Conservation (phyloP, 2,797 vertebrate species). For the Adelosebastes latens region DNA sequence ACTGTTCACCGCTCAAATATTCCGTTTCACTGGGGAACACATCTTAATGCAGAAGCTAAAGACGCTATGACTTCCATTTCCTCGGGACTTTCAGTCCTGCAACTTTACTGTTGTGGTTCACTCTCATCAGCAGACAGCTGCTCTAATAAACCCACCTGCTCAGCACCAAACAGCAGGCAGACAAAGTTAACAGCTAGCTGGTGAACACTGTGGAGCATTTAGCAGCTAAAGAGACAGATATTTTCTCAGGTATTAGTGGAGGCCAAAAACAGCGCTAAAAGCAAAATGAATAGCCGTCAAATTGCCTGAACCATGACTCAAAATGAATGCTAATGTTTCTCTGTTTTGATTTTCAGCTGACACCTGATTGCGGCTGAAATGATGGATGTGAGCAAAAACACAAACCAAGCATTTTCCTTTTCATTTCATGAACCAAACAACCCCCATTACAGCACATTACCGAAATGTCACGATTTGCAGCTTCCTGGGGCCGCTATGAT, state of each 20-base stretch:
- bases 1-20: neutral
- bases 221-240: neutral
- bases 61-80: neutral
- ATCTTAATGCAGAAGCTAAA: neutral
- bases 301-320: neutral
- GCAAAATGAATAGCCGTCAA: neutral
- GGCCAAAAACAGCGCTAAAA: neutral
- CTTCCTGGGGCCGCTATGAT: conserved; percentile 21
- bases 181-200: neutral
- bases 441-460: conserved; percentile 11
- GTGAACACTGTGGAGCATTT: neutral
- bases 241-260: neutral
- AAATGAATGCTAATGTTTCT: neutral
- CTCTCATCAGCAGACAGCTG: neutral
- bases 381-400: conserved; percentile 12
- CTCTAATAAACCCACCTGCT: neutral
- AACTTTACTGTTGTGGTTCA: neutral
- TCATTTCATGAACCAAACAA: neutral
- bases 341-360: neutral
- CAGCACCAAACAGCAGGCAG: neutral
- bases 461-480: conserved; percentile 17
- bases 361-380: neutral
- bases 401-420: conserved; percentile 13
- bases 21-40: neutral
- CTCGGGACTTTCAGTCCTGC: neutral